A percentile compares a stretch with the other conserved stretches of the same genome.
Conservation (phyloP, 2,888 invertebrate species). For the Argynnis bischoffii region DNA sequence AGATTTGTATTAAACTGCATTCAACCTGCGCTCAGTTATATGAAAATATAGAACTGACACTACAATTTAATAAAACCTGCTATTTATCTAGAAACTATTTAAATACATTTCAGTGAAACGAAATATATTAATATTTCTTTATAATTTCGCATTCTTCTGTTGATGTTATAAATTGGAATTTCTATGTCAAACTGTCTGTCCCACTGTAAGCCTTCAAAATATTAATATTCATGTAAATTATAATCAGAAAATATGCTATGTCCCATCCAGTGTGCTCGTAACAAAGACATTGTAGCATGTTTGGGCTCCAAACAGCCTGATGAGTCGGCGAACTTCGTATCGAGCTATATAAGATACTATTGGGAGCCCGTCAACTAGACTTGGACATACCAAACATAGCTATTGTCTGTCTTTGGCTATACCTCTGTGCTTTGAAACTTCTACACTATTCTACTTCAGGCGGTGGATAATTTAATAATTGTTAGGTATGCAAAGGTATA, state of each 20-base stretch:
- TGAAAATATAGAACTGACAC: slow-evolving; percentile 14
- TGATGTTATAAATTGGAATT: no score
- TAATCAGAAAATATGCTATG: no score
- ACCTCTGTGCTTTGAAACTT: slow-evolving; percentile 30
- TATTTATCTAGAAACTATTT: not conserved
- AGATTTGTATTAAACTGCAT: slow-evolving; percentile 60
- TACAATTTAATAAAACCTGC: not conserved
- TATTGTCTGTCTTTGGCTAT: slow-evolving; percentile 35
- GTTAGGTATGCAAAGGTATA: not conserved
- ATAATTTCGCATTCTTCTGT: not conserved
- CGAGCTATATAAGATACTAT: slow-evolving; percentile 33
- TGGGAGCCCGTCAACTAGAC: slow-evolving; percentile 26
- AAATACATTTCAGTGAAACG: not conserved
- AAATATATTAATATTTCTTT: not conserved
- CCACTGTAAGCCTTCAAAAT: no score
- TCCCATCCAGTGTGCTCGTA: not conserved
- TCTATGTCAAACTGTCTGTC: no score
- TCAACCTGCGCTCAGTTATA: slow-evolving; percentile 36
- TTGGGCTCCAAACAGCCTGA: slow-evolving; percentile 47
- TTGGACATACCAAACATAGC: slow-evolving; percentile 32
- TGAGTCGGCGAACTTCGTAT: slow-evolving; percentile 52
- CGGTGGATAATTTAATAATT: slow-evolving; percentile 7
- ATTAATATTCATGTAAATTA: no score
- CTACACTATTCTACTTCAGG: slow-evolving; percentile 23
- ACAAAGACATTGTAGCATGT: slow-evolving; percentile 37